These are phyloP conservation scores for Caenorhabditis macrosperma DNA, from an alignment of 2,888 invertebrate species.

Conservation along the genomic window DNA sequence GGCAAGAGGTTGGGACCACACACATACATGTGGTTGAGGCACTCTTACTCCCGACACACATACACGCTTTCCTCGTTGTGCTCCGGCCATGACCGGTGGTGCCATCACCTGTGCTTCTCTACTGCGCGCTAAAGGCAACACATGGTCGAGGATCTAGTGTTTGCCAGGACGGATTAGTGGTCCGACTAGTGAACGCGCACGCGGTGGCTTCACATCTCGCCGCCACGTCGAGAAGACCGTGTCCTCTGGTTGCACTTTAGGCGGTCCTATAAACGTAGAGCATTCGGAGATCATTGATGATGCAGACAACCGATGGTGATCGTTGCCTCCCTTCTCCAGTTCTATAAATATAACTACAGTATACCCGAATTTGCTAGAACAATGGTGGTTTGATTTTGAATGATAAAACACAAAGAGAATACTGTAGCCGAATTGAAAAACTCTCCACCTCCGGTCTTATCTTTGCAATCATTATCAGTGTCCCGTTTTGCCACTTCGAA, in stretches of 20 bases:
- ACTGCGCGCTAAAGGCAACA: neutral
- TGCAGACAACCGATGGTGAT: neutral
- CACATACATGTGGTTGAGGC: neutral
- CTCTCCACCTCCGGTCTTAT: neutral
- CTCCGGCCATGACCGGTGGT: neutral
- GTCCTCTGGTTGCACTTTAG: conserved; percentile 25
- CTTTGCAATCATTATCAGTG: neutral
- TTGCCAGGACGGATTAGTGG: conserved; percentile 19
- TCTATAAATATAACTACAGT: no score
- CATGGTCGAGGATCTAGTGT: conserved; percentile 1
- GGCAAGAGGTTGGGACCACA: conserved; percentile 11
- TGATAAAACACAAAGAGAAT: no score
- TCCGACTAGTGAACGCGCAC: conserved; percentile 14
- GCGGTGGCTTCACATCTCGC: conserved; percentile 32
- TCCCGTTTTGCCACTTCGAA: neutral
- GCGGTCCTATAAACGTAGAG: neutral
- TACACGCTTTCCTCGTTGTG: neutral
- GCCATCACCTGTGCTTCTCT: neutral
- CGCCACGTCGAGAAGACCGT: neutral
- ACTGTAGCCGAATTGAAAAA: no score
- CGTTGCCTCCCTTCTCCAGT: no score
- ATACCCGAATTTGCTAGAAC: no score
- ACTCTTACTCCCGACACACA: neutral
- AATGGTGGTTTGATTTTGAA: no score
- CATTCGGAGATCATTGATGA: neutral